Evolutionary conservation across 1,140 invertebrate genomes (phyloP).

Genomic region (Ridgeia piscesae): DNA sequence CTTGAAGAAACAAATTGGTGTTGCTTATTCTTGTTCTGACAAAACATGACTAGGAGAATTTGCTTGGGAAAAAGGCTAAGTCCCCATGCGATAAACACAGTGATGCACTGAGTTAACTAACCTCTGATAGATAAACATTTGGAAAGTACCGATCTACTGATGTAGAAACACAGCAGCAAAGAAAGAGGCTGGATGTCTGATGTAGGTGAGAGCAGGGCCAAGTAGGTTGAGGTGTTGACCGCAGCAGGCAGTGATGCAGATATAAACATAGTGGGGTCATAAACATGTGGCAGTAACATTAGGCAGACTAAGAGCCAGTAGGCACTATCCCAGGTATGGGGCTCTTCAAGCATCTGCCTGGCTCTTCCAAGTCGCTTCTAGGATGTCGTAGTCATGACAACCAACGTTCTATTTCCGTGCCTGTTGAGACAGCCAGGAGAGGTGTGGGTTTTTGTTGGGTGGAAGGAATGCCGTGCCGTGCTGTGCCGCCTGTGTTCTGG

Average conservation of each 20-base stretch:
- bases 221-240: not conserved
- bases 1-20: too few species aligned
- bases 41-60: not conserved
- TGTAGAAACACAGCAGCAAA: not conserved
- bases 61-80: not conserved
- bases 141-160: not conserved
- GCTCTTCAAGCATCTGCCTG: not conserved
- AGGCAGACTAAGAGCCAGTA: not conserved
- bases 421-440: not conserved
- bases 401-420: not conserved
- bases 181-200: not conserved
- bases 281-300: not conserved
- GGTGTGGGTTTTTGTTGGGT: not conserved
- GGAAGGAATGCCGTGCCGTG: slow-evolving; percentile 1
- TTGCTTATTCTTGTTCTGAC: not conserved
- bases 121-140: not conserved
- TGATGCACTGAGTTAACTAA: not conserved
- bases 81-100: not conserved
- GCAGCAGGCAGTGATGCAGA: not conserved
- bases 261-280: not conserved
- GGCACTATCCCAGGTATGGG: not conserved
- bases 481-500: not conserved
- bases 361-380: not conserved
- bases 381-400: not conserved
- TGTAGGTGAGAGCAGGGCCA: not conserved